Percentiles rank a stretch among this genome's conserved stretches.
Conservation (phyloP, 2,113 vertebrate genomes). For the Seriola dumerili region DNA sequence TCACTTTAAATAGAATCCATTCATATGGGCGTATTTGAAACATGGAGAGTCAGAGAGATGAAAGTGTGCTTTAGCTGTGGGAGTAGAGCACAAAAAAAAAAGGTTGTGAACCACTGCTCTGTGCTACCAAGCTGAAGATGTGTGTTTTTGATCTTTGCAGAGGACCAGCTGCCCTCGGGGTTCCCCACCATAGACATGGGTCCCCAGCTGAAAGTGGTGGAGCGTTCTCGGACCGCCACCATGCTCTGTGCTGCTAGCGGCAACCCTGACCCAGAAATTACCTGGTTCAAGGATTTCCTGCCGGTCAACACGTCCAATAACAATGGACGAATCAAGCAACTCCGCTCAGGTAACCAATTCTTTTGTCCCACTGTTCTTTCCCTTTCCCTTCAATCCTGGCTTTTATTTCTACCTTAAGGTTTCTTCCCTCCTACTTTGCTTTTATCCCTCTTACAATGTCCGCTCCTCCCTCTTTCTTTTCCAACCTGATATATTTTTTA, state of each 20-base stretch:
- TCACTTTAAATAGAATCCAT: neutral
- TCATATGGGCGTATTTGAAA: neutral
- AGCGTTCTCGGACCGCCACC: slow-evolving; percentile 97
- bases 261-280: slow-evolving; percentile 98
- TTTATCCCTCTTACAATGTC: slow-evolving; percentile 49
- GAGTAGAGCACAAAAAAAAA: neutral
- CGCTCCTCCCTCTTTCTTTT: slow-evolving; percentile 1
- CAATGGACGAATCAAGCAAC: slow-evolving; percentile 97
- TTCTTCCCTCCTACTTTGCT: slow-evolving; percentile 27
- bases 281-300: slow-evolving; percentile 99
- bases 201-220: slow-evolving; percentile 98
- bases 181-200: slow-evolving; percentile 99
- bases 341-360: slow-evolving; percentile 93
- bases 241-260: slow-evolving; percentile 99
- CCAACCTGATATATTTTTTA: slow-evolving; percentile 32
- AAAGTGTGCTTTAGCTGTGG: neutral
- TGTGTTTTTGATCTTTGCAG: slow-evolving; percentile 82
- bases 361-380: slow-evolving; percentile 19
- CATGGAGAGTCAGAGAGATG: neutral
- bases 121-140: neutral
- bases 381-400: slow-evolving; percentile 4
- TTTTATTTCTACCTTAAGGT: slow-evolving; percentile 49
- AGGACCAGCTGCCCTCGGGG: slow-evolving; percentile 97
- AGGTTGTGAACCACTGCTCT: neutral
- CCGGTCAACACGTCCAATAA: slow-evolving; percentile 97